phyloP scores from a whole-genome alignment of 2,113 vertebrate genomes.

The Aviceda subcristata region DNA sequence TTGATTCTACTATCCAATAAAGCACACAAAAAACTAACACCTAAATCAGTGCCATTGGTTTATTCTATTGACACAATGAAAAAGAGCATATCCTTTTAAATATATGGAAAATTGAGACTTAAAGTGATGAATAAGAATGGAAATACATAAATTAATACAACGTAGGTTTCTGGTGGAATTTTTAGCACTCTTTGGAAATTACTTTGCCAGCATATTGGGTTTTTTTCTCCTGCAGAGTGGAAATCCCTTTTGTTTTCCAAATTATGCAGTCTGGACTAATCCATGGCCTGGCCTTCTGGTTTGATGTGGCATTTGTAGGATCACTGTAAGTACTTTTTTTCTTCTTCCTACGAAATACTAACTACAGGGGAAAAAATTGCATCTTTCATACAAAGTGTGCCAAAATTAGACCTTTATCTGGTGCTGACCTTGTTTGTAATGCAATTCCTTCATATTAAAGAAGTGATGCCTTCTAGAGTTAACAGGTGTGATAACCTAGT shows the following conservation, averaged over 20 bases:
- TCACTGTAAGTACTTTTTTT: conserved; percentile 65
- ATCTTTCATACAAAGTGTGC: neutral
- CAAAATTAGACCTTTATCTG: neutral
- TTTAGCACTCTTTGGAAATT: neutral
- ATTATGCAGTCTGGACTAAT: conserved; percentile 78
- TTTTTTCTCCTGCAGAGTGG: conserved; percentile 68
- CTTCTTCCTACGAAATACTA: neutral
- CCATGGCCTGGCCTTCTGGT: conserved; percentile 83
- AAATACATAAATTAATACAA: neutral
- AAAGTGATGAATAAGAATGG: neutral
- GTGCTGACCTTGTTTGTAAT: neutral
- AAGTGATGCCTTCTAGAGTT: neutral
- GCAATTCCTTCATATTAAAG: neutral
- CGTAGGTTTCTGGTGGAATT: neutral
- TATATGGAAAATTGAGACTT: neutral
- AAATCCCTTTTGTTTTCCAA: conserved; percentile 82
- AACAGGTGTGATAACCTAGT: neutral
- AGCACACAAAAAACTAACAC: neutral
- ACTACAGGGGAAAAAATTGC: rapidly evolving
- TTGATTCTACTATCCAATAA: neutral
- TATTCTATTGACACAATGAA: neutral
- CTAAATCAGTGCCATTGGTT: neutral
- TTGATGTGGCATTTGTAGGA: conserved; percentile 82
- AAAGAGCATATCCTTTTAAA: neutral
- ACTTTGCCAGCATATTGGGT: neutral